Evolutionary conservation across 2,888 invertebrate species (phyloP), one percentile per base, ranked within the genome.

Genomic region (Cancer borealis): DNA sequence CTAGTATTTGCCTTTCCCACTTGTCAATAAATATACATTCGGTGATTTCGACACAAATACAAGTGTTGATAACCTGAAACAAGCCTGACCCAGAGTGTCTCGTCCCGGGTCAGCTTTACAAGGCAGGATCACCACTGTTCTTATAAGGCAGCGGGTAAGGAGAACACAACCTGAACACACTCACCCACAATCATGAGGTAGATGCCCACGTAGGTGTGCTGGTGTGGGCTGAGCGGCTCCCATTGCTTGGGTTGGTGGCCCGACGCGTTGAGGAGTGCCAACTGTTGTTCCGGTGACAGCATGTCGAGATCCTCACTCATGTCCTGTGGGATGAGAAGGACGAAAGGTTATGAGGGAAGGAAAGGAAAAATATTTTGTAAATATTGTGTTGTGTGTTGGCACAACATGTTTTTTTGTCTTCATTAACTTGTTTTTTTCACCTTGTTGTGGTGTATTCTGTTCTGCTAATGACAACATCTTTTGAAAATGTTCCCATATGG

Each of bases 121-220:
- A 12, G 54, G 54, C 5, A 54, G 54, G 12, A 54, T 12, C 14
- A 54, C 3, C 54, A 14, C 54, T 17, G 21, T 39, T 87, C 10
- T 39, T 14, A 87, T 5, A 17, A 46, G 12, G 47, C 47, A 46
- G 88, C 3, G 84, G 26, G 84, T 45, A 17, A 88, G 26, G 88
- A 45, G 39, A 54, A 54, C 3, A 10, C 12, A 54, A 17, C 39
- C 39, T 17, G 17, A 17, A 54, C 12, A 26, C 14, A 94, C 94
- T 92, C 46, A 94, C 94, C 94, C 21, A 94, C 92, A 60, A 92
- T 84, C 47, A 94, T 91, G 60, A 94, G 92, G 92, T 94, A 94
- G 79, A 94, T 84, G 79, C 94, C 94, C 10, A 94, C 30, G 73
- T 92, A 94, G 79, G 94, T 94, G 92, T 94, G 94, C 46, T 94